Conservation (phyloP, 2,113 vertebrate genomes). For the Boulengeromyrus knoepffleri region DNA sequence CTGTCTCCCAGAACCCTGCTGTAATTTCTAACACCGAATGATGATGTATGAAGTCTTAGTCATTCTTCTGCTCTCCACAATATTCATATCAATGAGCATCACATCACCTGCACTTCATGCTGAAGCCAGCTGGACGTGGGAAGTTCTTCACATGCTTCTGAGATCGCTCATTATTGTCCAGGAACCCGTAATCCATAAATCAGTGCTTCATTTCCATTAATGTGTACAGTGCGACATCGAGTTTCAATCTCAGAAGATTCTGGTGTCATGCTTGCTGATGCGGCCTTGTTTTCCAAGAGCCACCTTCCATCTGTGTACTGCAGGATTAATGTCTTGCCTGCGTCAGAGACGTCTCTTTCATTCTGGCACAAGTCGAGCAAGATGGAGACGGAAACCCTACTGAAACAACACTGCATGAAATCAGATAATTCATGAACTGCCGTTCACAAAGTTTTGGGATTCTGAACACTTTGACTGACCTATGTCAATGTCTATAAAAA, state of each 20-base stretch:
- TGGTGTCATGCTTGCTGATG: neutral
- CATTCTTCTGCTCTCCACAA: neutral
- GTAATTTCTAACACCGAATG: neutral
- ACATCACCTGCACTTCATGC: neutral
- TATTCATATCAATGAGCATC: neutral
- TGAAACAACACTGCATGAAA: neutral
- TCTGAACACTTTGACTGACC: neutral
- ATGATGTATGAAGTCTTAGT: neutral
- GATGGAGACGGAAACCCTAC: neutral
- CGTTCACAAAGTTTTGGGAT: neutral
- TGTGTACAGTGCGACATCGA: neutral
- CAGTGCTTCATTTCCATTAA: neutral
- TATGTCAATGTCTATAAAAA: neutral
- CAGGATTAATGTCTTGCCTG: neutral
- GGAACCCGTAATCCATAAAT: neutral
- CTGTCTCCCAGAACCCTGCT: neutral
- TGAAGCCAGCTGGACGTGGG: neutral
- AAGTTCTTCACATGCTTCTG: neutral
- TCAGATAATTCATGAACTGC: neutral
- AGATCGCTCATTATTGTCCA: neutral
- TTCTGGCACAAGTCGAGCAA: neutral
- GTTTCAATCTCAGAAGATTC: neutral
- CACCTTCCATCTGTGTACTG: neutral
- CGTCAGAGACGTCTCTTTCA: neutral
- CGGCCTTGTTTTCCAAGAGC: neutral